A percentile compares a stretch with the other conserved stretches of the same genome.
These are phyloP conservation scores for Micrasema longulum DNA, from an alignment of 1,140 invertebrate genomes.

Conservation along the genomic window DNA sequence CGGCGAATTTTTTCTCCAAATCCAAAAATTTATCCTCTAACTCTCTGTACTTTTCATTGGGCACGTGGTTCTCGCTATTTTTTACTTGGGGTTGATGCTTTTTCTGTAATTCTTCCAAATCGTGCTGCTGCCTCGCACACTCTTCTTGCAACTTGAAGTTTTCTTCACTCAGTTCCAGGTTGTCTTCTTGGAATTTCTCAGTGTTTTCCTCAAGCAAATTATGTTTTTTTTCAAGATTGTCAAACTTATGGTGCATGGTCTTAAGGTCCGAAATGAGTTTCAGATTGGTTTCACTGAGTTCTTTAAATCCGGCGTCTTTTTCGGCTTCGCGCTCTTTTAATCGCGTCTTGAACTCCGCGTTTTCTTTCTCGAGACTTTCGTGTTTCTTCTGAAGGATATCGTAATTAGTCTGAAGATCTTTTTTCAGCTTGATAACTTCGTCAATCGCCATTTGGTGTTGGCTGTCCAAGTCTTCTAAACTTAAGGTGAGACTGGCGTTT, in stretches of 20 bases:
- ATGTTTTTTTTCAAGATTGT: constrained; percentile 65
- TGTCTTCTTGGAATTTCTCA: constrained; percentile 66
- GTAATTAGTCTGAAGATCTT: constrained; percentile 73
- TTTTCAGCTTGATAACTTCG: constrained; percentile 72
- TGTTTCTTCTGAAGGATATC: constrained; percentile 70
- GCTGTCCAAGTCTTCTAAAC: constrained; percentile 78
- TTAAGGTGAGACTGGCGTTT: constrained; percentile 69
- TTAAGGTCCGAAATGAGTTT: constrained; percentile 59
- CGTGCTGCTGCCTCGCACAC: constrained; percentile 62
- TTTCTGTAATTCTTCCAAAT: constrained; percentile 50
- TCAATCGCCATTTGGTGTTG: constrained; percentile 79
- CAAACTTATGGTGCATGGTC: constrained; percentile 64
- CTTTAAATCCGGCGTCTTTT: constrained; percentile 57
- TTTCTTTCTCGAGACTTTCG: constrained; percentile 66
- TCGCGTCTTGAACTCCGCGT: constrained; percentile 64
- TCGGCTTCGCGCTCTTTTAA: constrained; percentile 64
- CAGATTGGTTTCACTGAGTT: constrained; percentile 39
- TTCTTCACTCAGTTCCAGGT: constrained; percentile 66
- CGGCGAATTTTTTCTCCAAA: constrained; percentile 61
- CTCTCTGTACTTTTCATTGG: constrained; percentile 63
- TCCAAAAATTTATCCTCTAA: constrained; percentile 63
- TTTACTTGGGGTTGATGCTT: constrained; percentile 3
- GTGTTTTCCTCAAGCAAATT: constrained; percentile 63
- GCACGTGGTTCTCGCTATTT: constrained; percentile 51
- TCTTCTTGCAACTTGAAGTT: constrained; percentile 66